Base-by-base conservation (phyloP, 2,113 vertebrate species). In the Regulus satrapa region DNA sequence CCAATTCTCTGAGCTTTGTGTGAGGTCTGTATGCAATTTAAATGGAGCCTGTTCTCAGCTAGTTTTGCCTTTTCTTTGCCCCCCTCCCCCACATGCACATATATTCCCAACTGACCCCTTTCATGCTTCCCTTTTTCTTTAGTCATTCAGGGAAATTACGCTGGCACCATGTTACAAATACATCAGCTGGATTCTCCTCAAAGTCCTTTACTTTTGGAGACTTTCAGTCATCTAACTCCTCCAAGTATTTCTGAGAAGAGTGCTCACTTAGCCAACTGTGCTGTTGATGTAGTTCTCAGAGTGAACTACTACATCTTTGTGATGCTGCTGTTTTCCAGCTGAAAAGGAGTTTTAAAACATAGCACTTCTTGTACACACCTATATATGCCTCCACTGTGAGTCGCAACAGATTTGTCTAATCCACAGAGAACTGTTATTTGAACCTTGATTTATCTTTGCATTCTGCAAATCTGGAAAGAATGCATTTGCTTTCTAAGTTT, bases 1-100 rank as follows among this genome's bases (percentile, higher is more conserved):
- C 94, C 94, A 95, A 88, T 92, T 94, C 91, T 95, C 93, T 95
- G 95, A 96, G 95, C 94, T 97, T 97, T 97, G 94, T 97, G 93
- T 97, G 95, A 96, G 95, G 96, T 97, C 95, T 97, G 88, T 72
- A 51, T 93, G 90, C 85, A 97, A 93, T 95, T 96, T 94, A 75
- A 94, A 85, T 94, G 74, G 82, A 95, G 91, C 62, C 87, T 89
- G 69, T 95, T 94, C 87, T 91, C 87, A 94, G 94, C 95, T 94
- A 96, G 94, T 92, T 96, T 93, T 96, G 93, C 82, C 72, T 94
- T 94, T 95, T 92, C 86, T 69, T 85, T 89, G 55, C 54, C 51
- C 81, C 84, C 86, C 69, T 89, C 88, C 94, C 84, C 85, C 95
- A 80, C 54, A 72, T 32, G 40, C 80, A 91, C 48, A 34, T 88